Conservation (phyloP, 2,113 vertebrate genomes). For the Laticauda colubrina region DNA sequence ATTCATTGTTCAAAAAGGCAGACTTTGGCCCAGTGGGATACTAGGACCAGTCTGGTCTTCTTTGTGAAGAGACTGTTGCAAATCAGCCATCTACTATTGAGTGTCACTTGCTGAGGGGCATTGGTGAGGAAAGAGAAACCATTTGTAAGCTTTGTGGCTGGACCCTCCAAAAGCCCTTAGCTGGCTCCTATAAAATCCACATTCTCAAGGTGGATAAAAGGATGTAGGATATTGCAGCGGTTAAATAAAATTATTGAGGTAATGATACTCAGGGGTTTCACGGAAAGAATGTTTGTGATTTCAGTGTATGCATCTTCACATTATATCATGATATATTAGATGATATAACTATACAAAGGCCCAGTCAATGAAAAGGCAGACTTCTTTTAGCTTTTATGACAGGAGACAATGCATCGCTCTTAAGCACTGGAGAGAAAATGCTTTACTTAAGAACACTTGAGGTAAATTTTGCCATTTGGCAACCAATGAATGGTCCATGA, state of each 20-base stretch:
- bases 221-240: neutral
- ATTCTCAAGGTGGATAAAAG: neutral
- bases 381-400: neutral
- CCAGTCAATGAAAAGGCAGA: neutral
- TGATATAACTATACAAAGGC: neutral
- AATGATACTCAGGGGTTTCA: neutral
- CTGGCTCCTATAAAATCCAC: neutral
- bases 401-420: neutral
- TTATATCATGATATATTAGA: neutral
- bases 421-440: neutral
- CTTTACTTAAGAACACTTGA: neutral
- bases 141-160: neutral
- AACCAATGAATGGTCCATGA: neutral
- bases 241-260: neutral
- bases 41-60: neutral
- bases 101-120: neutral
- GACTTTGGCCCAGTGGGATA: neutral
- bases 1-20: neutral
- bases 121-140: neutral
- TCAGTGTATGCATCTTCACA: neutral
- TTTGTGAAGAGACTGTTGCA: neutral
- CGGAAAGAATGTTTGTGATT: neutral
- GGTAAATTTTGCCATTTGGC: neutral
- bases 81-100: neutral
- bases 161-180: neutral